These are phyloP conservation scores for Callosobruchus maculatus DNA, from an alignment of 2,888 invertebrate genomes.

Conservation along the genomic window DNA sequence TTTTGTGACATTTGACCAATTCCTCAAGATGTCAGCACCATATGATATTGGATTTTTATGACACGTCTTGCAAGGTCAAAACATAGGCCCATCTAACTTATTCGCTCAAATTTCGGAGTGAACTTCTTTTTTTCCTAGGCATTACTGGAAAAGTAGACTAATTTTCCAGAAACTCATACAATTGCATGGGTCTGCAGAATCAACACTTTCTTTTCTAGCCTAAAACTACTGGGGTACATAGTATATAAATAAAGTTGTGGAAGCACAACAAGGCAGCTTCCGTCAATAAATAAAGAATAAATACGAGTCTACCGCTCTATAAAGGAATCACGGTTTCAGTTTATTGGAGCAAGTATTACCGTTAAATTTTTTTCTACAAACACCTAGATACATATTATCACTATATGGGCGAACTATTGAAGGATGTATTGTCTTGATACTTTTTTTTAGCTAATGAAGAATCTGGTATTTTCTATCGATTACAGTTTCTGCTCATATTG, in stretches of 20 bases:
- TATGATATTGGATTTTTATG: too few relatives aligned
- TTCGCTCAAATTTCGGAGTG: too few relatives aligned
- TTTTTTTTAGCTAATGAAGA: not conserved
- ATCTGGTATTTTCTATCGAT: not conserved
- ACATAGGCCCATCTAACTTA: too few relatives aligned
- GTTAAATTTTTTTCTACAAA: not conserved
- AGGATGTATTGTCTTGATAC: not conserved
- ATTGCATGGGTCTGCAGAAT: not conserved
- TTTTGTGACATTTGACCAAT: too few relatives aligned
- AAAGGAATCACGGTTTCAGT: not conserved
- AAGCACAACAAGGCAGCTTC: not conserved
- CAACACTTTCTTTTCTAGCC: not conserved
- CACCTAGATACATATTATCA: too few relatives aligned
- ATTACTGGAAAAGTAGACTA: too few relatives aligned
- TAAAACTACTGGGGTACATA: not conserved
- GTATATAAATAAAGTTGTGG: not conserved
- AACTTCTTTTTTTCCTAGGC: too few relatives aligned
- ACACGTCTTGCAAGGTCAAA: too few relatives aligned
- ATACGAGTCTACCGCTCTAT: not conserved
- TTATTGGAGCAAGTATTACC: not conserved
- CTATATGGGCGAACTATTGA: not conserved
- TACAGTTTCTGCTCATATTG: not conserved
- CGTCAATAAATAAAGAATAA: not conserved
- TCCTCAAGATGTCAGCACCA: too few relatives aligned
- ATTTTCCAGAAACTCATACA: not conserved